Conservation (phyloP, 2,797 vertebrate genomes). For the Falco rusticolus region DNA sequence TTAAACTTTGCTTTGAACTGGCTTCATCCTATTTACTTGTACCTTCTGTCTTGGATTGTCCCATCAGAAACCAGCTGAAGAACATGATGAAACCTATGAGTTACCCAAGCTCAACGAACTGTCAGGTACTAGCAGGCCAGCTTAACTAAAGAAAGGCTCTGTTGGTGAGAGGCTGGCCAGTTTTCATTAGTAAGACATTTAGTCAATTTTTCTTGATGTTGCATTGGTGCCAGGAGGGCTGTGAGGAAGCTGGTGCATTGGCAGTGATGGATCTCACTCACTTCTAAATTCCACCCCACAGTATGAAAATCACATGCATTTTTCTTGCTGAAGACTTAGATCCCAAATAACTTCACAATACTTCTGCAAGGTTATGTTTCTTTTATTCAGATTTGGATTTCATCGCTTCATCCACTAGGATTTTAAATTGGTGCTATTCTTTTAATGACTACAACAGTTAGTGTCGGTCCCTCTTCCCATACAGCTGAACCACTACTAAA, state of each 20-base stretch:
- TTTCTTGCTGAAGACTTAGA: slow-evolving; percentile 15
- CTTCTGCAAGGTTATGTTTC: neutral
- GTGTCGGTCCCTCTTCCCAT: neutral
- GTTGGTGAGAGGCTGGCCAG: neutral
- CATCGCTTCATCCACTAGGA: slow-evolving; percentile 1
- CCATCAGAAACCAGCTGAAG: neutral
- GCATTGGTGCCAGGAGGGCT: neutral
- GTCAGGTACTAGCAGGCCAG: neutral
- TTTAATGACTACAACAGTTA: slow-evolving; percentile 37
- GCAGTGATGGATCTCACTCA: neutral
- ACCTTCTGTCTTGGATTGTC: neutral
- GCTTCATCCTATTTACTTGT: neutral
- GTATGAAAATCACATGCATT: neutral
- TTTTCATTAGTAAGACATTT: neutral
- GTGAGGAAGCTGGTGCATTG: neutral
- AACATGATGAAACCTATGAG: neutral
- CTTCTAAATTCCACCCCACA: rapidly evolving
- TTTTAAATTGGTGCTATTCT: neutral
- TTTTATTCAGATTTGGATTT: slow-evolving; percentile 65
- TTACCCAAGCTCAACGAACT: neutral
- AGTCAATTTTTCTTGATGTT: neutral
- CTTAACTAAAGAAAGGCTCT: neutral
- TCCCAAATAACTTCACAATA: neutral
- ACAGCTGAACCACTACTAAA: slow-evolving; percentile 15
- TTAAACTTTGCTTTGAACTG: neutral